These are phyloP conservation scores for Planiliza haematocheilus DNA, from an alignment of 2,113 vertebrate genomes.

Conservation along the genomic window DNA sequence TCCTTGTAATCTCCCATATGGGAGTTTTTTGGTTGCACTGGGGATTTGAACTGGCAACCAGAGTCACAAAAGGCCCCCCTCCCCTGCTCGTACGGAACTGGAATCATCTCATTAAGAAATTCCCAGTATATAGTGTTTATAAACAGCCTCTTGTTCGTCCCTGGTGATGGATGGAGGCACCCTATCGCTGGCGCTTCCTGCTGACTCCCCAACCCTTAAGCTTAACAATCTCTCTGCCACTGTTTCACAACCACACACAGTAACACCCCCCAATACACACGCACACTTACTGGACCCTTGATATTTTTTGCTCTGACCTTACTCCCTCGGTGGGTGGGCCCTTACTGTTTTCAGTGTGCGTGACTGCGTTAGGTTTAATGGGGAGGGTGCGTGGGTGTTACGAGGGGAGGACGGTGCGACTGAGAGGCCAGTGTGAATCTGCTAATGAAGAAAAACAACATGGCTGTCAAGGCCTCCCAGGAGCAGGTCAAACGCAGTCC, in stretches of 20 bases:
- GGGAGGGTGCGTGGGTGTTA: slow-evolving; percentile 31
- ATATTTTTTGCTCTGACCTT: slow-evolving; percentile 55
- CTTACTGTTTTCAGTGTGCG: slow-evolving; percentile 52
- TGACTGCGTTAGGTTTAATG: slow-evolving; percentile 49
- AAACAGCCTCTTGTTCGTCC: slow-evolving; percentile 80
- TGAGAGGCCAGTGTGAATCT: slow-evolving; percentile 65
- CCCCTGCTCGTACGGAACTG: slow-evolving; percentile 22
- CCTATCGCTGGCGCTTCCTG: slow-evolving; percentile 80
- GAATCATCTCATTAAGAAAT: slow-evolving; percentile 83
- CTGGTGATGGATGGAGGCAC: slow-evolving; percentile 79
- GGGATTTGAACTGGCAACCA: slow-evolving; percentile 44
- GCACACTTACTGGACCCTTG: slow-evolving; percentile 23
- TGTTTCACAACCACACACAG: slow-evolving; percentile 76
- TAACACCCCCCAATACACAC: slow-evolving; percentile 25
- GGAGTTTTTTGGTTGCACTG: neutral
- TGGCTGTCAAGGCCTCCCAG: slow-evolving; percentile 70
- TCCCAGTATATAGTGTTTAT: slow-evolving; percentile 83
- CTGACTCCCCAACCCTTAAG: slow-evolving; percentile 56
- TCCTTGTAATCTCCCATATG: neutral
- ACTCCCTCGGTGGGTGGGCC: slow-evolving; percentile 80
- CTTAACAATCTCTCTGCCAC: slow-evolving; percentile 66
- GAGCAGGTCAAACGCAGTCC: slow-evolving; percentile 61
- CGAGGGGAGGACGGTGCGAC: slow-evolving; percentile 39
- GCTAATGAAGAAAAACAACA: slow-evolving; percentile 83
- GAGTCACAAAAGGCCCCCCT: neutral